phyloP scores from a whole-genome alignment of 2,113 vertebrate genomes.

The Brienomyrus brachyistius region DNA sequence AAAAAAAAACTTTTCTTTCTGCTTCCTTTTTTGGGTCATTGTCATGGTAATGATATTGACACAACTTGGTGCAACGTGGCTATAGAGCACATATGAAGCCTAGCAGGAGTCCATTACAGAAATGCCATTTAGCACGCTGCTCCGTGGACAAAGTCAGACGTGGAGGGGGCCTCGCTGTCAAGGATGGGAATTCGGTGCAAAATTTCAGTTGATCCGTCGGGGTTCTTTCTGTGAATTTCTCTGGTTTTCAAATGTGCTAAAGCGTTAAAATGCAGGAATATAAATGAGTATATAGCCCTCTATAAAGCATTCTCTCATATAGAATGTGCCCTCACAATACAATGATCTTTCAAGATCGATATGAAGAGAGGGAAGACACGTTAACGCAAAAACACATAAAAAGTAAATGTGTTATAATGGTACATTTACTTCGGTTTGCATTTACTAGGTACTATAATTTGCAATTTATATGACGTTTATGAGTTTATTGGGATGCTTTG shows the following conservation, averaged over 20 bases:
- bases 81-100: slow-evolving; percentile 71
- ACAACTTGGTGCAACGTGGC: slow-evolving; percentile 67
- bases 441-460: background rate
- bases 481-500: background rate
- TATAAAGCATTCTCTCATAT: slow-evolving; percentile 44
- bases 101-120: slow-evolving; percentile 72
- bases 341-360: slow-evolving; percentile 3
- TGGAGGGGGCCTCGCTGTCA: slow-evolving; percentile 58
- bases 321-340: slow-evolving; percentile 42
- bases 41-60: slow-evolving; percentile 75
- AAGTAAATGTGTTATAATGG: too few species aligned
- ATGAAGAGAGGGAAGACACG: background rate
- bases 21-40: slow-evolving; percentile 59
- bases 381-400: background rate
- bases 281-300: slow-evolving; percentile 43
- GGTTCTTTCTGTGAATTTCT: slow-evolving; percentile 47
- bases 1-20: slow-evolving; percentile 47
- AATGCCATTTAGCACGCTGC: slow-evolving; percentile 71
- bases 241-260: slow-evolving; percentile 53
- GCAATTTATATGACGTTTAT: background rate
- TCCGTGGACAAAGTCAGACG: slow-evolving; percentile 73
- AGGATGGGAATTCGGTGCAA: slow-evolving; percentile 33
- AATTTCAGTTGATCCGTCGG: slow-evolving; percentile 53
- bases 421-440: background rate
- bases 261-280: slow-evolving; percentile 53